Base-by-base conservation (phyloP, 1,140 invertebrate species). In the Conus ventricosus region DNA sequence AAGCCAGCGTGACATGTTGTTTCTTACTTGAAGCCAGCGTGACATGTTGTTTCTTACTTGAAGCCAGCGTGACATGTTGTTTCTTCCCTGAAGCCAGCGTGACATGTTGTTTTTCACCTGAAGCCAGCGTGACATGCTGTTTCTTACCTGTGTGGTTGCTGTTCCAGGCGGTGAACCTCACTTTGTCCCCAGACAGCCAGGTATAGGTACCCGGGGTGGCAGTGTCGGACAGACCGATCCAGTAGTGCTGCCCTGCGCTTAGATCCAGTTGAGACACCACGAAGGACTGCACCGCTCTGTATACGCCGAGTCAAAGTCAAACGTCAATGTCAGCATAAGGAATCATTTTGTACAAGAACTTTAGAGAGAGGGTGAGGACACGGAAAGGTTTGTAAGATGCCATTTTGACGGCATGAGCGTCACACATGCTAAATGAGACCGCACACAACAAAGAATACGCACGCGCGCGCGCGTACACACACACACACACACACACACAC, bases 121-220 rank as follows among this genome's bases (percentile, higher is more conserved):
- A 39, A 39, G 39, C 39, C 39, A 39, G 39, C 39, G 39, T 39
- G 39, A 39, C 39, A 0, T 39, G 39, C 39, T 39, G 39, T 23
- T 11, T 27, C 27, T 54, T 57, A 91, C 90, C 90, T 75, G 87
- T 90, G 67, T 91, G 90, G 55, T 83, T 55, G 7, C 82, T 57
- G n/a, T 75, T 92, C 93, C 93, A 94, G 54, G 92, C 90, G 4
- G 92, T 91, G 88, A 91, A 93, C 0, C 51, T 5, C 57, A 91
- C 25, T 8, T 27, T 23, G 8, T 23, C 53, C 2, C 88, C 88
- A 71, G 80, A 89, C 39, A 81, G 20, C 87, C 90, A 91, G 51
- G 82, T 81, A 53, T 91, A 93, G 5, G 87, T 91, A 0, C 93
- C 93, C 2, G 91, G 91, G 0, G 54, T 85, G 17, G 23, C 63